These are phyloP conservation scores for Lasioglossum lativentre DNA, from an alignment of 2,888 invertebrate genomes.

Conservation along the genomic window DNA sequence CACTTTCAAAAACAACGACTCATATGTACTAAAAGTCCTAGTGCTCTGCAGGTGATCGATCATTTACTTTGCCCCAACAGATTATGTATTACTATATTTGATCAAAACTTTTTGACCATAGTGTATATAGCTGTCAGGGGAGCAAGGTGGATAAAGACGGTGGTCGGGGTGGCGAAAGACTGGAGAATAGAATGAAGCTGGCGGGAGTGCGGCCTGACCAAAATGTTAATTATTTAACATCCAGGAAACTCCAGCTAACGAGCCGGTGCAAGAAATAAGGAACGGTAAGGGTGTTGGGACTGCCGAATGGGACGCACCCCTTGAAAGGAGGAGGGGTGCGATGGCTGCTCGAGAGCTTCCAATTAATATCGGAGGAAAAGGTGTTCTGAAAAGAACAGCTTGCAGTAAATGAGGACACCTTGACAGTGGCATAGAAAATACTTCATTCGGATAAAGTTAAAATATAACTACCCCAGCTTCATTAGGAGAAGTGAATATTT, in stretches of 20 bases:
- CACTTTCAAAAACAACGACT: too few relatives aligned
- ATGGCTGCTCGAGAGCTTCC: constrained; percentile 55
- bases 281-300: constrained; percentile 25
- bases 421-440: constrained; percentile 46
- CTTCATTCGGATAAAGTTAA: not conserved
- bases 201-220: constrained; percentile 77
- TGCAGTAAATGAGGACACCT: constrained; percentile 53
- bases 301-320: constrained; percentile 38
- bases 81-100: not conserved
- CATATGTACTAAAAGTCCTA: not conserved
- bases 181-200: constrained; percentile 59
- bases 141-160: not conserved
- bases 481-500: not conserved
- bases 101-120: not conserved
- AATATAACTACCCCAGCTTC: not conserved
- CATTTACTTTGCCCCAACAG: not conserved
- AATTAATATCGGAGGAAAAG: constrained; percentile 63
- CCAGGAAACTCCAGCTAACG: constrained; percentile 79
- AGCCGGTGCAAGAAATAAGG: constrained; percentile 70
- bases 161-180: constrained; percentile 16
- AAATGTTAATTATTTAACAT: constrained; percentile 83
- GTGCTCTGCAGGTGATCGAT: not conserved
- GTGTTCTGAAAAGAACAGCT: constrained; percentile 56
- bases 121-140: not conserved
- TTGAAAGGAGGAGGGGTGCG: constrained; percentile 15